phyloP scores from a whole-genome alignment of 1,140 invertebrate species.

The Aphis gossypii region DNA sequence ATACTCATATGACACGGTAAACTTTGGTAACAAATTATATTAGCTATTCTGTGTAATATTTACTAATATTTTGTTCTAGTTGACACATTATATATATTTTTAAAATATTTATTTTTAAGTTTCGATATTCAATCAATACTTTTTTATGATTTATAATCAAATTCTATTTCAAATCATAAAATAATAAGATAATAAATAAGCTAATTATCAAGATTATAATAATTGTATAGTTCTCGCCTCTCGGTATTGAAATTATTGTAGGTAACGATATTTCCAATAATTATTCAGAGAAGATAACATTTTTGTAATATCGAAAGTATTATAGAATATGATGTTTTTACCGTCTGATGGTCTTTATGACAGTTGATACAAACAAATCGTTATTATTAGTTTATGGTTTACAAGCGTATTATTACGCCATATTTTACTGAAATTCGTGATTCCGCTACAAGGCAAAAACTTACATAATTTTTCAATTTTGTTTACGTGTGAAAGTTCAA shows the following conservation, averaged over 20 bases:
- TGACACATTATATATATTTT: background rate
- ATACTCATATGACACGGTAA: background rate
- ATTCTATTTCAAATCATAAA: background rate
- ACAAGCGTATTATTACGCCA: background rate
- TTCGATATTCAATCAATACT: background rate
- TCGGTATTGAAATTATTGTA: background rate
- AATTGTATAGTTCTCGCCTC: background rate
- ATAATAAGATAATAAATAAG: background rate
- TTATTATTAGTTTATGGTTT: background rate
- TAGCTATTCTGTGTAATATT: background rate
- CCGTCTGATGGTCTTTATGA: background rate
- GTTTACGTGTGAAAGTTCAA: conserved; percentile 26
- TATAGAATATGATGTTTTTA: background rate
- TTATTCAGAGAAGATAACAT: background rate
- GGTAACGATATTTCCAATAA: background rate
- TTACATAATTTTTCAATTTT: background rate
- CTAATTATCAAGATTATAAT: background rate
- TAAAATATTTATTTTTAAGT: background rate
- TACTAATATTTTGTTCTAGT: background rate
- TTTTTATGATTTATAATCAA: background rate
- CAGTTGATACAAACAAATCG: background rate
- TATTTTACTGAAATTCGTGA: conserved; percentile 16
- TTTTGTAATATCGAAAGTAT: background rate
- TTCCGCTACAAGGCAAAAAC: background rate
- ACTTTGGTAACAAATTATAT: background rate